phyloP scores from a whole-genome alignment of 2,797 vertebrate genomes.

The Microctenopoma stevenorrisi region DNA sequence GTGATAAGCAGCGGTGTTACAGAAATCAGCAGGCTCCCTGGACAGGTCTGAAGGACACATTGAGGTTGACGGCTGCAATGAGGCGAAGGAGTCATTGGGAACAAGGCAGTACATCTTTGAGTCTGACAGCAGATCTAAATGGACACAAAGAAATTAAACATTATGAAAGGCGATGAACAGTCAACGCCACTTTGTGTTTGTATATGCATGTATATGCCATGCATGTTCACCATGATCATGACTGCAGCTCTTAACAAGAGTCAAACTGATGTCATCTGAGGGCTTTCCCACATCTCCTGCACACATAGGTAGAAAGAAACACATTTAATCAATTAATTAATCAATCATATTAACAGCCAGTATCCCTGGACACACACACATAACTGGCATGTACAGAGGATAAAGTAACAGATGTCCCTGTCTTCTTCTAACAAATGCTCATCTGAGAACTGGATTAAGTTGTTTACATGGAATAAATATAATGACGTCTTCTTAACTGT shows the following conservation, averaged over 20 bases:
- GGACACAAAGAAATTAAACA: constrained; percentile 16
- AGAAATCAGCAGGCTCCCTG: constrained; percentile 87
- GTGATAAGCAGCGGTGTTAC: constrained; percentile 86
- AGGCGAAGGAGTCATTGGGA: constrained; percentile 97
- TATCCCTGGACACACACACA: background rate
- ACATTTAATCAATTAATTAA: constrained; percentile 63
- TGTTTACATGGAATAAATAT: constrained; percentile 2
- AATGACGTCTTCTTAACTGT: constrained; percentile 10
- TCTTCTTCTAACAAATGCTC: background rate
- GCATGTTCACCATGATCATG: constrained; percentile 90
- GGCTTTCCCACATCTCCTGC: constrained; percentile 92
- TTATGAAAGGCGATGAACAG: background rate
- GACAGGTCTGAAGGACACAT: constrained; percentile 92
- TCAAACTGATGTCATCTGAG: constrained; percentile 95
- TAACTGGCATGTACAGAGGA: background rate
- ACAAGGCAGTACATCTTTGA: constrained; percentile 96
- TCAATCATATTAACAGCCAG: constrained; percentile 15
- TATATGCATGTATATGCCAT: background rate
- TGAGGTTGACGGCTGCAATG: constrained; percentile 96
- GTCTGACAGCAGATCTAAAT: constrained; percentile 91
- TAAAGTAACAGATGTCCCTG: constrained; percentile 10
- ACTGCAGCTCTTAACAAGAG: constrained; percentile 95
- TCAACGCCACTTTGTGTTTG: too few species aligned
- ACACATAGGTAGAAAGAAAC: constrained; percentile 33
- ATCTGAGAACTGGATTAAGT: background rate